Conservation (phyloP, 2,797 vertebrate genomes). For the Silurus lanzhouensis region DNA sequence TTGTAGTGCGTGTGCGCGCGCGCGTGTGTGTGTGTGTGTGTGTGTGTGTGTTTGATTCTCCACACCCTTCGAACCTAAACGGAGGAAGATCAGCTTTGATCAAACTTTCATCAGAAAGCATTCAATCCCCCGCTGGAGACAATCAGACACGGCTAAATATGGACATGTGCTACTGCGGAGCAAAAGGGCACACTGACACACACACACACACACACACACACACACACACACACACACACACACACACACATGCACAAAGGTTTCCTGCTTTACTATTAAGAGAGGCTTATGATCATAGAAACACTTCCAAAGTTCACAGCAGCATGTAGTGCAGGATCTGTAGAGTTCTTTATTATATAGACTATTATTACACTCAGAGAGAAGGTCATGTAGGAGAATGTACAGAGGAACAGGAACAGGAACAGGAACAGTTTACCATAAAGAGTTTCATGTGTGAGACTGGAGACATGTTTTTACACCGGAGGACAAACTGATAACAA, state of each 20-base stretch:
- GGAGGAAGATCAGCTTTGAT: constrained; percentile 55
- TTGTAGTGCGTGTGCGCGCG: neutral
- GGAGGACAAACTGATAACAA: neutral
- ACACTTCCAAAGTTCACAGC: constrained; percentile 14
- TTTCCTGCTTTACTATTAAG: constrained; percentile 26
- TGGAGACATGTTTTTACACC: neutral
- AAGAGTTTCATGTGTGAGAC: neutral
- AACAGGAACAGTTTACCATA: too few relatives aligned
- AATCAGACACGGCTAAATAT: constrained; percentile 58
- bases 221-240: too few relatives aligned
- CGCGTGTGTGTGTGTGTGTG: constrained; percentile 23
- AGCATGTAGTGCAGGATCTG: constrained; percentile 11
- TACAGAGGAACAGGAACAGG: neutral
- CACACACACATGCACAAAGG: constrained; percentile 15
- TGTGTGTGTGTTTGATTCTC: constrained; percentile 62
- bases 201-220: constrained; percentile 11
- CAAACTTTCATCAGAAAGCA: constrained; percentile 61
- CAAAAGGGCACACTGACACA: constrained; percentile 47
- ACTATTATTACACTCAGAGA: neutral
- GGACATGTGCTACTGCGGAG: constrained; percentile 43
- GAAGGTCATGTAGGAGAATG: constrained; percentile 2
- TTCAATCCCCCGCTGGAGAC: constrained; percentile 51
- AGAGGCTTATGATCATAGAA: constrained; percentile 22
- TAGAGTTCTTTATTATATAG: neutral
- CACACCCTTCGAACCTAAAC: constrained; percentile 54